Conservation (phyloP, 92 coral and sea anemone species). For the Umimayanthus chanpuru region DNA sequence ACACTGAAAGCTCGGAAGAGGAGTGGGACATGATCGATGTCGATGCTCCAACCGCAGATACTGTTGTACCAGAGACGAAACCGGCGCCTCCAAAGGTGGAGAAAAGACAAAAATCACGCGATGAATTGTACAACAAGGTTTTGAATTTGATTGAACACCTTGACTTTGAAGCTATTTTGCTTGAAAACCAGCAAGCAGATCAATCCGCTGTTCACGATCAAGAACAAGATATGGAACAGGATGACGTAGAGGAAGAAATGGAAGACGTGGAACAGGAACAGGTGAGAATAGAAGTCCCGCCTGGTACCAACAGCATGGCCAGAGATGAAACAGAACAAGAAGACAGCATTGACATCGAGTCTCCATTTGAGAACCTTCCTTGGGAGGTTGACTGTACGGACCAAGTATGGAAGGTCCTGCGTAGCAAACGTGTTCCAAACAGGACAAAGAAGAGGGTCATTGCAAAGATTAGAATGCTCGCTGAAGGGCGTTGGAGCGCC, state of each 20-base stretch:
- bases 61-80: neutral
- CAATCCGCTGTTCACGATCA: neutral
- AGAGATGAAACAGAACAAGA: constrained; percentile 39
- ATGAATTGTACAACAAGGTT: constrained; percentile 18
- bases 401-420: constrained; percentile 80
- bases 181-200: constrained; percentile 7
- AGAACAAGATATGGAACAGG: neutral
- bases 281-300: neutral
- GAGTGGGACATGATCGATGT: neutral
- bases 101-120: constrained; percentile 15
- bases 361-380: constrained; percentile 81
- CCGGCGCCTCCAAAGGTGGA: constrained; percentile 6
- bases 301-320: neutral
- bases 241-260: constrained; percentile 35
- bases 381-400: constrained; percentile 98
- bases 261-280: constrained; percentile 15
- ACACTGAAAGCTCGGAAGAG: neutral
- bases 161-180: constrained; percentile 30
- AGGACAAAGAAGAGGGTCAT: constrained; percentile 59
- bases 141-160: constrained; percentile 20
- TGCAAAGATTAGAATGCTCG: constrained; percentile 78
- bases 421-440: constrained; percentile 58
- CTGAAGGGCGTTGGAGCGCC: constrained; percentile 86
- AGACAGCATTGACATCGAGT: constrained; percentile 47
- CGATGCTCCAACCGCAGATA: neutral